These are phyloP conservation scores for Sinella curviseta DNA, from an alignment of 1,140 invertebrate genomes.

Conservation along the genomic window DNA sequence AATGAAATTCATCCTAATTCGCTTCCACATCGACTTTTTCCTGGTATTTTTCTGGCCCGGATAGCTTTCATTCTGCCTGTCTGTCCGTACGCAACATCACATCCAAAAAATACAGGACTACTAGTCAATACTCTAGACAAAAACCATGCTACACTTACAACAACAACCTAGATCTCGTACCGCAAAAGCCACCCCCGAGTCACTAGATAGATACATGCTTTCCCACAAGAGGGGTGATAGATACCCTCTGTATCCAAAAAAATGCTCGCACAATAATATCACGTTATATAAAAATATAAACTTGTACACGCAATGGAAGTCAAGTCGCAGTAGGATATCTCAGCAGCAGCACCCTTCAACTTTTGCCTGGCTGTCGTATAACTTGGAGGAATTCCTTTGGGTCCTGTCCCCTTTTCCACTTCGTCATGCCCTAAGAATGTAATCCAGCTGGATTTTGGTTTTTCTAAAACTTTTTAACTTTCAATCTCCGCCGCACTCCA, in stretches of 20 bases:
- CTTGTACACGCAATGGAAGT: too few relatives aligned
- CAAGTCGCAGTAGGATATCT: too few relatives aligned
- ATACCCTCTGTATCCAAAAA: not conserved
- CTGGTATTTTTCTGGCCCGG: slow-evolving; percentile 28
- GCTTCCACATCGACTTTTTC: slow-evolving; percentile 31
- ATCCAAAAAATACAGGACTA: too few relatives aligned
- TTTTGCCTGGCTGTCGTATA: not conserved
- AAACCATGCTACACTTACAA: too few relatives aligned
- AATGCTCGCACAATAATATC: too few relatives aligned
- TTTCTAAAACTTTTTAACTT: slow-evolving; percentile 20
- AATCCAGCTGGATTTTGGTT: slow-evolving; percentile 7
- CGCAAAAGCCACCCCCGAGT: not conserved
- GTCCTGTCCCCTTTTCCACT: slow-evolving; percentile 26
- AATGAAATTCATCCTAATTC: slow-evolving; percentile 49
- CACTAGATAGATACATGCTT: not conserved
- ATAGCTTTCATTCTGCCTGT: too few relatives aligned
- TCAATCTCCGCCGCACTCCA: not conserved
- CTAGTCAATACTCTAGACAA: too few relatives aligned
- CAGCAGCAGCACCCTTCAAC: slow-evolving; percentile 16
- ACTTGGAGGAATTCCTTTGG: slow-evolving; percentile 15
- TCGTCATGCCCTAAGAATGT: slow-evolving; percentile 24
- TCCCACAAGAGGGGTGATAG: not conserved
- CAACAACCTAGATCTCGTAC: not conserved
- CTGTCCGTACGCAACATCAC: too few relatives aligned
- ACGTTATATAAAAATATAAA: too few relatives aligned